Conservation (phyloP, 1,140 invertebrate genomes). For the Periplaneta americana region DNA sequence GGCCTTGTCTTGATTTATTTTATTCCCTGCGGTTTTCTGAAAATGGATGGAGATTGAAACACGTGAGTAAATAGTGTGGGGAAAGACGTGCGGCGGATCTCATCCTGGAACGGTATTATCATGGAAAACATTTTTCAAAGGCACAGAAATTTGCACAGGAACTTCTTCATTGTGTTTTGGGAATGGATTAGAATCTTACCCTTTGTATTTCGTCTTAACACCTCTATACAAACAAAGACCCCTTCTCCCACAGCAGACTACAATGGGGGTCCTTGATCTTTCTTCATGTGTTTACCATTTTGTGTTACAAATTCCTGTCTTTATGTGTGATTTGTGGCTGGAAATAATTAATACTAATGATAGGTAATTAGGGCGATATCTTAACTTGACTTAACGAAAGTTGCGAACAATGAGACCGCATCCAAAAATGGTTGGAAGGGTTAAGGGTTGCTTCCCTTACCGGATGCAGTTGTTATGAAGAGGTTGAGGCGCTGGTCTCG, state of each 20-base stretch:
- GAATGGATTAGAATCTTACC: not conserved
- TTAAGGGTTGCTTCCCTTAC: not conserved
- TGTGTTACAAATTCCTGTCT: not conserved
- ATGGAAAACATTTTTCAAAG: too few relatives aligned
- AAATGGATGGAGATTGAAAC: too few relatives aligned
- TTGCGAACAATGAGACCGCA: not conserved
- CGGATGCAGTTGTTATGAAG: not conserved
- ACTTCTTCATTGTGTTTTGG: not conserved
- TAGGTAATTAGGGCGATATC: not conserved
- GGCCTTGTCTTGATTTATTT: too few relatives aligned
- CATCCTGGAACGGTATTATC: too few relatives aligned
- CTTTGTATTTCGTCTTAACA: not conserved
- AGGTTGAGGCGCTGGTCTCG: too few relatives aligned
- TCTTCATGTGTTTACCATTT: not conserved
- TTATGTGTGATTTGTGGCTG: not conserved
- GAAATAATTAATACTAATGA: not conserved
- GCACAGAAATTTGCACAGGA: too few relatives aligned
- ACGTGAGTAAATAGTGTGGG: too few relatives aligned
- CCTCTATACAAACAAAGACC: not conserved
- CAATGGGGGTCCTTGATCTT: not conserved
- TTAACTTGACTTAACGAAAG: not conserved
- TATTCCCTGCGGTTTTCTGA: too few relatives aligned
- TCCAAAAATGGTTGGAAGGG: not conserved
- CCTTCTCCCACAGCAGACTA: not conserved
- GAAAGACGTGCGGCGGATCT: too few relatives aligned